phyloP scores from a whole-genome alignment of 1,140 invertebrate species.

The Aphaenogaster floridana region DNA sequence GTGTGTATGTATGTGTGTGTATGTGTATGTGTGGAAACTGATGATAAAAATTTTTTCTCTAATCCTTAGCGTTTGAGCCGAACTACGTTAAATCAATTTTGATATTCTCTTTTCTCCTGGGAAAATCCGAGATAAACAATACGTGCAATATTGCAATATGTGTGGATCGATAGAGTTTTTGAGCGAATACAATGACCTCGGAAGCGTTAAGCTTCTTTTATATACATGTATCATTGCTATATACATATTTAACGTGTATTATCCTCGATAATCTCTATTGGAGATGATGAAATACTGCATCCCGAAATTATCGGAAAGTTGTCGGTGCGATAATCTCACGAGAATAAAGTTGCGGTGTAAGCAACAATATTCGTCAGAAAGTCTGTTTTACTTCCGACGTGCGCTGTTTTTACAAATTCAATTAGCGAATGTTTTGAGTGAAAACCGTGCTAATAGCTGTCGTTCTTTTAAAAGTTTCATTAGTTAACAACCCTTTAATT shows the following conservation, averaged over 20 bases:
- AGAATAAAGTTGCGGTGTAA: constrained; percentile 23
- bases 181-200: not conserved
- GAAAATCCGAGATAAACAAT: constrained; percentile 22
- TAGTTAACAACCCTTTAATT: constrained; percentile 8
- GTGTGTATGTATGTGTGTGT: no score
- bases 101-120: not conserved
- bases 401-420: constrained; percentile 51
- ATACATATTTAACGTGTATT: constrained; percentile 33
- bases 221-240: not conserved
- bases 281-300: constrained; percentile 31
- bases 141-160: constrained; percentile 50
- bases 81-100: constrained; percentile 17
- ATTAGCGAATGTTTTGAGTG: constrained; percentile 52
- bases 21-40: not conserved
- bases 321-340: constrained; percentile 34
- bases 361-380: constrained; percentile 12
- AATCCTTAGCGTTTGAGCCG: not conserved
- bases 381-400: constrained; percentile 22
- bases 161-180: constrained; percentile 35
- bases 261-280: constrained; percentile 29
- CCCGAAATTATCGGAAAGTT: constrained; percentile 51
- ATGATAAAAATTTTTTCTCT: not conserved
- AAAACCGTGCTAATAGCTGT: constrained; percentile 43
- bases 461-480: constrained; percentile 22
- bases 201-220: constrained; percentile 25